phyloP scores from a whole-genome alignment of 2,888 invertebrate genomes.

The Morpho achilles region DNA sequence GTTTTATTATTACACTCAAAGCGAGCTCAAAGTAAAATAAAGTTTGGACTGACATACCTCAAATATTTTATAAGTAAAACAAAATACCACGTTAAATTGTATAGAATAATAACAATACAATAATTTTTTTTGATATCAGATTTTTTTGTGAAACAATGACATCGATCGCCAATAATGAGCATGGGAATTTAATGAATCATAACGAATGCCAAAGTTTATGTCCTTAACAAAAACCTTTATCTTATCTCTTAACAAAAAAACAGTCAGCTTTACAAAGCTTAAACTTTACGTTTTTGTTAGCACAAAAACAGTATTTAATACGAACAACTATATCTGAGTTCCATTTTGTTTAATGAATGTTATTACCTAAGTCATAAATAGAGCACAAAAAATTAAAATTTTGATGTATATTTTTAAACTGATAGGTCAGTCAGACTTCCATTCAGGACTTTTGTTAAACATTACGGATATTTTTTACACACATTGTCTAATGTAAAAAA shows the following conservation, averaged over 20 bases:
- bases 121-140: conserved; percentile 9
- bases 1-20: no score
- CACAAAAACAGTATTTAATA: not conserved
- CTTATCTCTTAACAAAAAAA: conserved; percentile 2
- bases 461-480: no score
- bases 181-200: conserved; percentile 19
- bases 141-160: conserved; percentile 12
- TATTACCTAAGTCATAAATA: no score
- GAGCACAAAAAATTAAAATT: no score
- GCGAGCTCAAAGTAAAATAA: no score
- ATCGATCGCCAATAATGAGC: not conserved
- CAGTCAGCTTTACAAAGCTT: not conserved
- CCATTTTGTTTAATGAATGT: no score
- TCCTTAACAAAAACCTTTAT: conserved; percentile 10
- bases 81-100: not conserved
- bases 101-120: conserved; percentile 10
- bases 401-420: no score
- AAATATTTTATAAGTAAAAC: not conserved
- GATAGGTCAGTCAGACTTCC: no score
- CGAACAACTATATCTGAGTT: no score
- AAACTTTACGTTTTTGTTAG: not conserved
- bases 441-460: no score
- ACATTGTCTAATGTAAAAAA: no score
- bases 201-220: conserved; percentile 1
- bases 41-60: no score